phyloP scores from a whole-genome alignment of 2,797 vertebrate species.

The Sebastes nivosus region DNA sequence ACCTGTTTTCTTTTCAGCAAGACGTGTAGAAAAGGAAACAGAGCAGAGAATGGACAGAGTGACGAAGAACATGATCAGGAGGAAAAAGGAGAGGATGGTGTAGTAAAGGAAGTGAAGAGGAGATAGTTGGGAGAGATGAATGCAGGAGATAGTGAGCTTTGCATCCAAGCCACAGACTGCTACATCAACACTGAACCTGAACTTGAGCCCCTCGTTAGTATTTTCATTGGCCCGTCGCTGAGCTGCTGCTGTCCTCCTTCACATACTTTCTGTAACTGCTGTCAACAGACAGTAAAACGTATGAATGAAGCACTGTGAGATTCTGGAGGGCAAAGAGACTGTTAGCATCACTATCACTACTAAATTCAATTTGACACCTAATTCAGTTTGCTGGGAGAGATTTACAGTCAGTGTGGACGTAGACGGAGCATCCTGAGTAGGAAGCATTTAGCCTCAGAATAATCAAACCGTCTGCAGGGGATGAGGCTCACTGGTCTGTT shows the following conservation, averaged over 20 bases:
- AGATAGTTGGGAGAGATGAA: not conserved
- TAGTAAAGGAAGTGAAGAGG: conserved; percentile 7
- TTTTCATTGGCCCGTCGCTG: conserved; percentile 44
- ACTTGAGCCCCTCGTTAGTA: conserved; percentile 23
- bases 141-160: not conserved
- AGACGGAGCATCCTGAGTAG: not conserved
- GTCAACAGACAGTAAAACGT: conserved; percentile 39
- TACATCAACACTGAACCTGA: conserved; percentile 22
- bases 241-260: conserved; percentile 3
- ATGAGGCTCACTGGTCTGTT: not conserved
- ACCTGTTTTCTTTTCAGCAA: conserved; percentile 4
- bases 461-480: not conserved
- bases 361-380: not conserved
- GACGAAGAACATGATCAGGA: conserved; percentile 28
- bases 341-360: not conserved
- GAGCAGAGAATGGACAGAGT: not conserved
- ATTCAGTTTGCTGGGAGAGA: not conserved
- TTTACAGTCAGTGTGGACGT: not conserved
- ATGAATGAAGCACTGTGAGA: conserved; percentile 53
- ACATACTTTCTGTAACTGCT: conserved; percentile 33
- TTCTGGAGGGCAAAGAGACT: not conserved
- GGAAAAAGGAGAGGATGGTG: not conserved
- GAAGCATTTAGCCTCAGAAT: not conserved
- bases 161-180: conserved; percentile 43
- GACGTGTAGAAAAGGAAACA: conserved; percentile 30